Percentiles rank a stretch among this genome's conserved stretches.
phyloP scores from a whole-genome alignment of 2,797 vertebrate genomes.

The Menidia menidia region DNA sequence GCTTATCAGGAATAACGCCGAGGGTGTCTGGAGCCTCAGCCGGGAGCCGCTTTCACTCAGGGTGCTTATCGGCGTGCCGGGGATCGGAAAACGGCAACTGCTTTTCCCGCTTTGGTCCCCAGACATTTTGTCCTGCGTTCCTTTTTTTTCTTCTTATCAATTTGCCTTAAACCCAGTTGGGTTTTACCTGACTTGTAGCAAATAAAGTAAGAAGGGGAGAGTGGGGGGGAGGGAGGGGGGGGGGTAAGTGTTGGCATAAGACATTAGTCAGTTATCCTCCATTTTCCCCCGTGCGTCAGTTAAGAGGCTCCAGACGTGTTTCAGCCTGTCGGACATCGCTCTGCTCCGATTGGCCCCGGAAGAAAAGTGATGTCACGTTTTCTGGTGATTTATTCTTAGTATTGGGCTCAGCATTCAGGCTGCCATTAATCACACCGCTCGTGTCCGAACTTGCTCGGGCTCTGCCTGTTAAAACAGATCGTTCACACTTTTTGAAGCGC shows the following conservation, averaged over 20 bases:
- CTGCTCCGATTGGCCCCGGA: slow-evolving; percentile 43
- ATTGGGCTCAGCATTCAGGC: slow-evolving; percentile 42
- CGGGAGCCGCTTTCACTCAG: slow-evolving; percentile 70
- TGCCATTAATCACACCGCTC: slow-evolving; percentile 50
- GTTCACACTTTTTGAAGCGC: slow-evolving; percentile 15
- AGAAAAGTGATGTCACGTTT: slow-evolving; percentile 67
- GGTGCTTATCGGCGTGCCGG: slow-evolving; percentile 67
- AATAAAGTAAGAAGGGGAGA: neutral
- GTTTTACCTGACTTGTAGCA: neutral
- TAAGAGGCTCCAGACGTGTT: slow-evolving; percentile 52
- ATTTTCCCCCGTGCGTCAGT: slow-evolving; percentile 54
- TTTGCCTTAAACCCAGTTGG: neutral
- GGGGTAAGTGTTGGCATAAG: slow-evolving; percentile 5
- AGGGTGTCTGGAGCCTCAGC: slow-evolving; percentile 69
- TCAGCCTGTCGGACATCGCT: slow-evolving; percentile 55
- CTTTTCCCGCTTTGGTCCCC: neutral
- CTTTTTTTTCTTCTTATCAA: neutral
- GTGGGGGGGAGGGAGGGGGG: neutral
- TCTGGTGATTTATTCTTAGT: slow-evolving; percentile 64
- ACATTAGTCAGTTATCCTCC: slow-evolving; percentile 35
- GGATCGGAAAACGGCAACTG: neutral
- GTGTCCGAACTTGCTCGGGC: slow-evolving; percentile 68
- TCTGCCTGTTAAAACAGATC: slow-evolving; percentile 47
- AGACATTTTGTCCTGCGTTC: neutral
- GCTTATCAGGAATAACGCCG: slow-evolving; percentile 60